These are phyloP conservation scores for Minunthozetes semirufus DNA, from an alignment of 2,888 invertebrate species.

Conservation along the genomic window DNA sequence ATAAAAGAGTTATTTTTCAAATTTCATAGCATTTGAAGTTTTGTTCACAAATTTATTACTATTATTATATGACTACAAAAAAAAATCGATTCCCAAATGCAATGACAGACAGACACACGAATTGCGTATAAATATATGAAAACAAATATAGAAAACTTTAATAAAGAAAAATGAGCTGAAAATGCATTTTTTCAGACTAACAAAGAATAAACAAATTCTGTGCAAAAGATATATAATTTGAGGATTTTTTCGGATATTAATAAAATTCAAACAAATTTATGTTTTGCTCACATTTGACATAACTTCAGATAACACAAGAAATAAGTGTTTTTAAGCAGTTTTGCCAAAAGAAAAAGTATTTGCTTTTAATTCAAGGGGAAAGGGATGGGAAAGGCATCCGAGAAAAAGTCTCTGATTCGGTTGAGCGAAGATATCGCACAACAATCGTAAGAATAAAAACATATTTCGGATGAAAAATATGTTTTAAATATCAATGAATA, in stretches of 20 bases:
- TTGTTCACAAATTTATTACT: background rate
- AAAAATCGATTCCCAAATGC: background rate
- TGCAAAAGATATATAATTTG: background rate
- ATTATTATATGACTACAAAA: background rate
- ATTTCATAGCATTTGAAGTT: background rate
- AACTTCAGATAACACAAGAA: background rate
- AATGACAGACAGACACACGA: background rate
- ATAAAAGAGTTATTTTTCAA: conserved; percentile 1
- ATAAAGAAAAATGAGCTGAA: background rate
- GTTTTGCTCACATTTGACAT: background rate
- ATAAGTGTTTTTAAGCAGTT: too few relatives aligned
- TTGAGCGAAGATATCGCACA: background rate
- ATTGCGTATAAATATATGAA: background rate
- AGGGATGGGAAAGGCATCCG: background rate
- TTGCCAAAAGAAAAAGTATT: too few relatives aligned
- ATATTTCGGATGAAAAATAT: background rate
- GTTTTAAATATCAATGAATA: conserved; percentile 7
- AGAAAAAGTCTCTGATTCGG: background rate
- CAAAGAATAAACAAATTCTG: background rate
- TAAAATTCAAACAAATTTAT: background rate
- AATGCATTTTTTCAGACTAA: background rate
- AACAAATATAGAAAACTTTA: background rate
- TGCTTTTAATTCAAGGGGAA: background rate
- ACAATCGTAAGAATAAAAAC: background rate
- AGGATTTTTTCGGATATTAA: background rate